These are phyloP conservation scores for Heliconius hermathena DNA, from an alignment of 1,140 invertebrate species.

Conservation along the genomic window DNA sequence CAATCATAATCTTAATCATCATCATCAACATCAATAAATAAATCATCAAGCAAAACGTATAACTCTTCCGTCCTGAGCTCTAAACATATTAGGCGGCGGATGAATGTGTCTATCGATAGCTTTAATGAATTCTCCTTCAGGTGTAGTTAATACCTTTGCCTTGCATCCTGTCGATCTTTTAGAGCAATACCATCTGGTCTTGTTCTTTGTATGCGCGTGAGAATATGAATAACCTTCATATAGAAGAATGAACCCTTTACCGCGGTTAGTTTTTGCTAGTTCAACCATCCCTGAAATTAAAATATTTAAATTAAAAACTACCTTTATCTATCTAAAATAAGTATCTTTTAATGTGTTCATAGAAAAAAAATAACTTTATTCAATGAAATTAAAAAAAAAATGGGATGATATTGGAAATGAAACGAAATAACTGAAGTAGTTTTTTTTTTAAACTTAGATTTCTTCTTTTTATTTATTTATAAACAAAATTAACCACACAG, in stretches of 20 bases:
- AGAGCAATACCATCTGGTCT: slow-evolving; percentile 39
- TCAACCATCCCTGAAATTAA: slow-evolving; percentile 32
- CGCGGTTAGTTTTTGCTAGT: slow-evolving; percentile 36
- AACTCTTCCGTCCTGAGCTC: slow-evolving; percentile 11
- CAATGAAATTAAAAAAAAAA: no score
- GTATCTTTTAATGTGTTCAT: background rate
- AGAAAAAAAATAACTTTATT: background rate
- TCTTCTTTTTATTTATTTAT: background rate
- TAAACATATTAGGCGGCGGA: slow-evolving; percentile 15
- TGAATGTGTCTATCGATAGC: slow-evolving; percentile 29
- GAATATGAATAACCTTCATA: slow-evolving; percentile 30
- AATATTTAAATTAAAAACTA: background rate
- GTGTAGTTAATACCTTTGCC: slow-evolving; percentile 21
- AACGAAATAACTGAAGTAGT: background rate
- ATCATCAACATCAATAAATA: background rate
- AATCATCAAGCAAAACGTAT: slow-evolving; percentile 4
- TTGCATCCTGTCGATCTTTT: slow-evolving; percentile 32
- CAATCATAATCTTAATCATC: background rate
- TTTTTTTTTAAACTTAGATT: background rate
- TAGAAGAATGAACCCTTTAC: slow-evolving; percentile 31
- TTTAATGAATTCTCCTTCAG: slow-evolving; percentile 1
- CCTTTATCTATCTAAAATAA: background rate
- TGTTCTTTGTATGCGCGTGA: slow-evolving; percentile 22
- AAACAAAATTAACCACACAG: background rate
- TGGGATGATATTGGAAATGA: background rate